Base-by-base conservation (phyloP, 2,888 invertebrate genomes). In the Allacma fusca region DNA sequence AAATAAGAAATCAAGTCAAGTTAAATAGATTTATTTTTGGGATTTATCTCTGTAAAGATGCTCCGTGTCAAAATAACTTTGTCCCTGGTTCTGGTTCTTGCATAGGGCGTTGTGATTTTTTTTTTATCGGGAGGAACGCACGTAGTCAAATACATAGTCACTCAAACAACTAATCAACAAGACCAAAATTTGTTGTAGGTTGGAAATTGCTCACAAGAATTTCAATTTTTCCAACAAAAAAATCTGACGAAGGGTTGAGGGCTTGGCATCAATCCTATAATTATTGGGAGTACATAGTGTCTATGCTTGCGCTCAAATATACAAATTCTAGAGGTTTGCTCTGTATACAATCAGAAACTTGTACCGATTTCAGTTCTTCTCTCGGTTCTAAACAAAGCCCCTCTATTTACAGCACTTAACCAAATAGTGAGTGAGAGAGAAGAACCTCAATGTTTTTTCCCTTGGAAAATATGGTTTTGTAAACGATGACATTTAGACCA, bases 21-120 rank as follows among this genome's bases (percentile, higher is more conserved):
- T 59, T 71, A 57, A 71, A 71, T 71, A 71, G 57, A 71, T 71
- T 68, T 68, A 68, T 68, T 68, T 68, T 68, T 26, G 23, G 43
- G 68, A 40, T 68, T 68, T 68, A 68, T 68, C 68, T 68, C 26
- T 43, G 16, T 23, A 68, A 43, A 68, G 28, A 28, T 19, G 21
- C 34, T 68, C 16, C 23, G 40, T 68, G 68, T 68, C 68, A 68
- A 68, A 68, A 68, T 68, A 68, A 68, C 40, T 68, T 68, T 24
- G 62, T 62, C 62, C 62, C 62, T 62, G 23, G 62, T 62, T 62
- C 62, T 62, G 24, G 62, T 24, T 26, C 57, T 26, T 24, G 23
- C 13, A 24, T 24, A 26, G 26, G n/a, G 62, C 21, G 62, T 21
- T 62, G 21, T 62, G 19, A 62, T 62, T 13, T 62, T 50, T 50